Evolutionary conservation across 2,113 vertebrate genomes (phyloP).

Genomic region (Rattus rattus): DNA sequence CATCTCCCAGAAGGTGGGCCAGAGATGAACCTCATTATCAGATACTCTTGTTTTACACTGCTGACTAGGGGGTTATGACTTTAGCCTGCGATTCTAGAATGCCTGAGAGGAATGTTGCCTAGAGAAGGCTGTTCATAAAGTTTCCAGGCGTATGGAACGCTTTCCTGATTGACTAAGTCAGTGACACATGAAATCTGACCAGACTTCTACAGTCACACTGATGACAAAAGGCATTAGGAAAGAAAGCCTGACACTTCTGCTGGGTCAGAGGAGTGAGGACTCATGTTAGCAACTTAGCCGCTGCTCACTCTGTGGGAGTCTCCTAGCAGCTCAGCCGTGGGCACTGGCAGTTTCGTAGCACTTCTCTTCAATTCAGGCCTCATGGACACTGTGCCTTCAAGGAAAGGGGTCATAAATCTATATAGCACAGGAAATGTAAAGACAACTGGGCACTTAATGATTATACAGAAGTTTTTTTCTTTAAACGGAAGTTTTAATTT

Average conservation of each 20-base stretch:
- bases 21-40: neutral
- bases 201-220: constrained; percentile 44
- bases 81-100: constrained; percentile 22
- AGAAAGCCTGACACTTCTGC: constrained; percentile 48
- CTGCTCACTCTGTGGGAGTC: neutral
- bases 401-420: neutral
- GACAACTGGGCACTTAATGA: neutral
- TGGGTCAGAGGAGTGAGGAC: neutral
- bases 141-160: constrained; percentile 41
- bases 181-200: constrained; percentile 70
- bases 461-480: neutral
- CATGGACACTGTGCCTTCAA: neutral
- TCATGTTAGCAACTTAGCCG: neutral
- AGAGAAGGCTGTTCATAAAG: neutral
- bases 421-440: neutral
- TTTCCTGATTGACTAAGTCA: constrained; percentile 64
- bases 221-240: constrained; percentile 66
- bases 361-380: neutral
- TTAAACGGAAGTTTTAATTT: neutral
- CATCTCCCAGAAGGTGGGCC: neutral
- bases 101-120: neutral
- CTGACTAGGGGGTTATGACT: neutral
- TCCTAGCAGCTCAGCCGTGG: neutral
- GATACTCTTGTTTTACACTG: neutral
- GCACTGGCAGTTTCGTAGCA: neutral